Evolutionary conservation across 2,113 vertebrate genomes (phyloP).

Genomic region (Bostrychus sinensis): DNA sequence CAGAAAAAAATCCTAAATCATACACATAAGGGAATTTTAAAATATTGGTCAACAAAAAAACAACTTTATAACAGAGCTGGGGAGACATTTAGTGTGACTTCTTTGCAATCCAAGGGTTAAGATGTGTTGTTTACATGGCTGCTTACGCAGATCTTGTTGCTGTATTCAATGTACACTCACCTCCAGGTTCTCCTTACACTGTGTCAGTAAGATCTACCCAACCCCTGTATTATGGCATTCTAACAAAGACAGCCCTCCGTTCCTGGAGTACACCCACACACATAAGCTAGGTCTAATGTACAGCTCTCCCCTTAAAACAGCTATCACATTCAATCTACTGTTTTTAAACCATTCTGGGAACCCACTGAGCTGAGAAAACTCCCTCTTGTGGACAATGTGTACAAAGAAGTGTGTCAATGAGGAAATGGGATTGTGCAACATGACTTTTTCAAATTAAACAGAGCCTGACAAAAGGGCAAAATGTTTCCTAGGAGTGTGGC

Average conservation of each 20-base stretch:
- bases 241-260: not conserved
- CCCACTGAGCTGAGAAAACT: not conserved
- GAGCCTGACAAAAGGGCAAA: too few relatives aligned
- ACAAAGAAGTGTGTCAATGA: not conserved
- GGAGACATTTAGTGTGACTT: too few relatives aligned
- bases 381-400: constrained; percentile 24
- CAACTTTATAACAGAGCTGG: too few relatives aligned
- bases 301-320: too few relatives aligned
- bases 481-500: too few relatives aligned
- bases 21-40: too few relatives aligned
- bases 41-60: too few relatives aligned
- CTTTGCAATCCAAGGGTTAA: not conserved
- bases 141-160: constrained; percentile 1
- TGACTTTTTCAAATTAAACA: not conserved
- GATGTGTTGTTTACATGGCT: not conserved
- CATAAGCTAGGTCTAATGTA: too few relatives aligned
- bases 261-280: not conserved
- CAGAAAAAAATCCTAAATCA: too few relatives aligned
- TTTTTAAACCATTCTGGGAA: too few relatives aligned
- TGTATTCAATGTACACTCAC: constrained; percentile 7
- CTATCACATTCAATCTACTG: too few relatives aligned
- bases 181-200: not conserved
- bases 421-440: not conserved
- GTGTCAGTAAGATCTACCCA: not conserved
- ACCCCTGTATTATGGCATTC: not conserved